A percentile compares a stretch with the other conserved stretches of the same genome.
Evolutionary conservation across 2,113 vertebrate species (phyloP).

Genomic region (Campylomormyrus numenius): DNA sequence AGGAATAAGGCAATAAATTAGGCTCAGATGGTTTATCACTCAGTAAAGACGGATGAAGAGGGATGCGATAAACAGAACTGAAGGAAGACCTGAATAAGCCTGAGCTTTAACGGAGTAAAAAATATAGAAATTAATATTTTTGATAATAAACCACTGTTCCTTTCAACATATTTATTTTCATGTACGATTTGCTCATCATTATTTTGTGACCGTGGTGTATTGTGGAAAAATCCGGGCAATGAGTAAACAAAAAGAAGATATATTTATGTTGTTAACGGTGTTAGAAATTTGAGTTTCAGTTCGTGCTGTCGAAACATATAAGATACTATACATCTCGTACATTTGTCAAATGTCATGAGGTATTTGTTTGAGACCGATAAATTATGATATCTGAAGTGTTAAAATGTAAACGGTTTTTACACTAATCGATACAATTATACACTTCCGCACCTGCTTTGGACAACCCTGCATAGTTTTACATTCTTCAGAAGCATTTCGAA

Average conservation of each 20-base stretch:
- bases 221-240: background rate
- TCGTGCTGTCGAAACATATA: background rate
- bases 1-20: background rate
- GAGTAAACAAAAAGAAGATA: background rate
- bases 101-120: background rate
- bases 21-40: background rate
- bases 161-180: background rate
- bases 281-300: background rate
- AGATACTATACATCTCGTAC: background rate
- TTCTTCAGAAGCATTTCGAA: background rate
- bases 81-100: background rate
- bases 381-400: background rate
- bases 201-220: background rate
- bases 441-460: background rate
- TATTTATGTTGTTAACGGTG: background rate
- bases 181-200: background rate
- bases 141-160: background rate
- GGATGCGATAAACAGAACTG: background rate
- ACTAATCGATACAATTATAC: background rate
- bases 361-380: background rate
- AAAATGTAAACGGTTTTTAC: background rate
- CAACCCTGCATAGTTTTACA: background rate
- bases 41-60: background rate
- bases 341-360: background rate
- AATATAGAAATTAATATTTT: background rate